A percentile compares a stretch with the other conserved stretches of the same genome.
Evolutionary conservation across 2,797 vertebrate species (phyloP).

Genomic region (Gallinago solitaria): DNA sequence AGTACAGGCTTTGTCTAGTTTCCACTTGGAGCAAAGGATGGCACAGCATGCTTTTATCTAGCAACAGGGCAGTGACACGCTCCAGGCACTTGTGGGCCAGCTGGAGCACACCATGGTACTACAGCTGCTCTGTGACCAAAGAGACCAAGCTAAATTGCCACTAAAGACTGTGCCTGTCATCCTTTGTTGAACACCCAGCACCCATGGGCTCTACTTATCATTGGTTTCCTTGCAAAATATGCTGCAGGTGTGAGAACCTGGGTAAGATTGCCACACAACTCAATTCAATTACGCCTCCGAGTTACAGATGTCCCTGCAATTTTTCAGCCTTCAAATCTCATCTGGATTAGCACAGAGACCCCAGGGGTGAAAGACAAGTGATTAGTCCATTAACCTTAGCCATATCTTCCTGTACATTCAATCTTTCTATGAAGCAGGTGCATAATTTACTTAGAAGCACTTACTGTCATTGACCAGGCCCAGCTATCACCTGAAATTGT

Average conservation of each 20-base stretch:
- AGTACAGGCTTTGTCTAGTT: background rate
- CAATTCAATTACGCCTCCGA: conserved; percentile 42
- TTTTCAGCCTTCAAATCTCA: conserved; percentile 60
- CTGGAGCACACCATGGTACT: background rate
- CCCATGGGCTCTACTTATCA: conserved; percentile 12
- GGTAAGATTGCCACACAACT: conserved; percentile 47
- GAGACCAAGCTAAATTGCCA: background rate
- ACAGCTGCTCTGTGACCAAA: background rate
- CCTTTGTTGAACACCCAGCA: background rate
- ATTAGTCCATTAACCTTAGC: conserved; percentile 63
- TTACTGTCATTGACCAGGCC: conserved; percentile 43
- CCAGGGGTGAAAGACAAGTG: conserved; percentile 62
- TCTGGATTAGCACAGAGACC: conserved; percentile 42
- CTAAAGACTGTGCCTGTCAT: background rate
- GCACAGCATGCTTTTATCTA: background rate
- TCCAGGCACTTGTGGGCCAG: background rate
- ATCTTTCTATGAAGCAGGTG: conserved; percentile 31
- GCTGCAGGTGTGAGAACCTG: conserved; percentile 2
- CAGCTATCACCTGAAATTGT: background rate
- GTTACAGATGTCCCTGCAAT: conserved; percentile 43
- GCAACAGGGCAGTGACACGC: background rate
- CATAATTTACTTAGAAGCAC: conserved; percentile 63
- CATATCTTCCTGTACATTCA: conserved; percentile 36
- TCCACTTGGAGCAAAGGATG: background rate
- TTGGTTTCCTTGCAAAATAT: conserved; percentile 32